Base-by-base conservation (phyloP, 2,888 invertebrate genomes). In the Maniola hyperantus region DNA sequence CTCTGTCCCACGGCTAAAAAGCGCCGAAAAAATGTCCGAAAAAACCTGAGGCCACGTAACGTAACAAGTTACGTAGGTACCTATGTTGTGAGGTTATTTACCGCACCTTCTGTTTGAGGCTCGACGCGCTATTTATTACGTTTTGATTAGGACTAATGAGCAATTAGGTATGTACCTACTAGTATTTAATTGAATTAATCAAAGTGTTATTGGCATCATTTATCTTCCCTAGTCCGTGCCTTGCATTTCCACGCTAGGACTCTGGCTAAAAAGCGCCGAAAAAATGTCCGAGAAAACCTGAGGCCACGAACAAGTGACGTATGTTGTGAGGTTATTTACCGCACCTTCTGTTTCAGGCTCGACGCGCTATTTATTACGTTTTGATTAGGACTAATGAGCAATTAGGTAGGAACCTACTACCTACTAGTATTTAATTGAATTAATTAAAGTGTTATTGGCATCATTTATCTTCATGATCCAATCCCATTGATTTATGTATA, bases 261-360 rank as follows among this genome's bases (percentile, higher is more conserved):
- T 74, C 78, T 81, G 82, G 77, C 76, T 74, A 80, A 79, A 82
- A 81, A 46, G 73, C 72, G 76, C 70, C 73, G 81, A 78, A 84
- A 84, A 85, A 85, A 80, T 76, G 74, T 75, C 73, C 74, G 74
- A 77, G 81, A 80, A 83, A 83, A 82, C 80, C 76, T 68, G 74
- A 76, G 68, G 73, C 79, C 76, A 80, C 65, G 68, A 70, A 61
- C 58, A 66, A 50, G 53, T 69, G 65, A 66, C 64, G 62, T 59
- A 64, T 63, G 62, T 54, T 69, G 81, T 71, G 76, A 79, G 79
- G 79, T 77, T 79, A 79, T 82, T 85, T 81, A 82, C 79, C 77
- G 77, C 50, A 67, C 71, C 66, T 73, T 64, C 70, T 70, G 71
- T 71, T 72, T 70, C 44, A 54, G 7, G n/a, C 5, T 53, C 8